phyloP scores from a whole-genome alignment of 2,797 vertebrate species.

The Presbytis comata region DNA sequence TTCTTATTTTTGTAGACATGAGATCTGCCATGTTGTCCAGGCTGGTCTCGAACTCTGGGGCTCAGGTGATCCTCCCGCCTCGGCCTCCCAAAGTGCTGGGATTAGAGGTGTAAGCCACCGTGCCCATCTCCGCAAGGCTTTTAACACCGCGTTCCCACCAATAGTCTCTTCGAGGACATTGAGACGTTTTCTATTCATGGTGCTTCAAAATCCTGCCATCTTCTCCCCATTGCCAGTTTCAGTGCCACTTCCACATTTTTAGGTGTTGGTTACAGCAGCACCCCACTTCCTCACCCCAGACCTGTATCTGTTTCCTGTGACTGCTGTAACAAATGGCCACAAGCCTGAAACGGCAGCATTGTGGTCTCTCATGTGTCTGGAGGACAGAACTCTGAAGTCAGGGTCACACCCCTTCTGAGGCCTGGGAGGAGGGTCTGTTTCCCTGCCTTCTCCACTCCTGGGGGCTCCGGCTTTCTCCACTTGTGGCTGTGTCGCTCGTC shows the following conservation, averaged over 20 bases:
- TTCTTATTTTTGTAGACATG: too few relatives aligned
- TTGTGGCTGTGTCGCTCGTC: fast-evolving
- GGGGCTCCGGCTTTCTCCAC: background rate
- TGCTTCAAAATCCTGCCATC: background rate
- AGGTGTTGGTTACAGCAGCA: background rate
- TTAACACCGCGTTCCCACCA: fast-evolving
- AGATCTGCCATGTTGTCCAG: too few relatives aligned
- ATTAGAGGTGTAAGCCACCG: fast-evolving
- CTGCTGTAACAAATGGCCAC: fast-evolving
- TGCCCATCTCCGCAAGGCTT: fast-evolving
- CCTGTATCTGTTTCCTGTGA: background rate
- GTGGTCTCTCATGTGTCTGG: background rate
- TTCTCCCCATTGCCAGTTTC: background rate
- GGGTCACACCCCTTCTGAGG: background rate
- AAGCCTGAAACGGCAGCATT: too few relatives aligned
- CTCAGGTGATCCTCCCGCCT: too few relatives aligned
- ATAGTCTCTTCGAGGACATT: too few relatives aligned
- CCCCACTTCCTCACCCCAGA: too few relatives aligned
- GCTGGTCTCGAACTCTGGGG: too few relatives aligned
- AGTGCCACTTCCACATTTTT: too few relatives aligned
- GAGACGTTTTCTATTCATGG: background rate
- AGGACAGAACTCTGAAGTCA: too few relatives aligned
- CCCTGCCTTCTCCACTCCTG: background rate
- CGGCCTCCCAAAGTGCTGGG: too few relatives aligned
- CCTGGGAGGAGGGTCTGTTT: background rate